Base-by-base conservation (phyloP, 2,113 vertebrate genomes). In the Rousettus leschenaultii region DNA sequence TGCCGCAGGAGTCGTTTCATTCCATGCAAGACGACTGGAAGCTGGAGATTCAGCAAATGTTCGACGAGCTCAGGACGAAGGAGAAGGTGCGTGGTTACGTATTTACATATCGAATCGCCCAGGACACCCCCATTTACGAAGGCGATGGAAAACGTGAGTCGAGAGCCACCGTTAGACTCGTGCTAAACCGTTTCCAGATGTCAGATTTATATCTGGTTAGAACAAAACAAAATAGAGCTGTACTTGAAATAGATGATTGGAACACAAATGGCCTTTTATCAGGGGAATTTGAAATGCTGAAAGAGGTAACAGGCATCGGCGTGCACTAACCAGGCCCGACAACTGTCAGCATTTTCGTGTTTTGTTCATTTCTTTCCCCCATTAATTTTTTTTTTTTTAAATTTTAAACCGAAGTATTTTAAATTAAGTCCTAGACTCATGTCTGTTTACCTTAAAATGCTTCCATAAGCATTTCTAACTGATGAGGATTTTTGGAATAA, bases 11-110 rank as follows among this genome's bases (percentile, higher is more conserved):
- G 75, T 99, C 99, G 63, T 99, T 99, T 95, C 99, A 99, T 98
- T 99, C 99, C 94, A 99, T 99, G 99, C 99, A 99, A 99, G 99
- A 99, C 63, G 99, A 99, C 98, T 99, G 99, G 99, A 99, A 99
- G n/a, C 97, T 99, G 97, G 99, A 99, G 98, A 99, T 99, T 96
- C 99, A 99, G 95, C 99, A 99, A 91, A 99, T 99, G 99, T 99
- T 99, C 89, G 99, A 99, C 93, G 99, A 99, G 97, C 96, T 99
- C 94, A 99, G 99, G 96, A 99, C 99, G 95, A 99, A 99, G 98
- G 99, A 99, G 98, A 99, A 99, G 98, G 99, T 99, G 78, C 98
- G 98, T 92, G 57, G 10, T 10, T 22, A 30, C 15, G 66, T 89
- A 93, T 77, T 28, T 33, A n/a, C 15, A 70, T 78, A 21, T 33